Base-by-base conservation (phyloP, 2,888 invertebrate species). In the Luperina testacea region DNA sequence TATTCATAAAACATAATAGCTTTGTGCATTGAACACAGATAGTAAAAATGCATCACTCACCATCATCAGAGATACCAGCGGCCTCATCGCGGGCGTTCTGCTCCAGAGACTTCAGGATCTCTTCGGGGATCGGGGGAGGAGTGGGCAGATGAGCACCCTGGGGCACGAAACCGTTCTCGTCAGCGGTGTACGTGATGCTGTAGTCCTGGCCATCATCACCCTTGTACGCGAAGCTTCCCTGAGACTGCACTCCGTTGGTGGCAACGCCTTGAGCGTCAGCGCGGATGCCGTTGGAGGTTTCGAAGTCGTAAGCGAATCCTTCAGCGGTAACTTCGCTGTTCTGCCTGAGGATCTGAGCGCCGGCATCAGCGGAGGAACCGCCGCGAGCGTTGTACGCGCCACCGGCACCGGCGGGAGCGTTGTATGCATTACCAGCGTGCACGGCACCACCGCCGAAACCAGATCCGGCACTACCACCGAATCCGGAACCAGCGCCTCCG, bases 41-140 rank as follows among this genome's bases (percentile, higher is more conserved):
- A 45, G 8, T 64, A 20, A 78, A 69, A 72, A 2, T 17, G 1
- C 9, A n/a, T 72, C n/a, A 95, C 96, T 96, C 67, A 96, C 96
- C 96, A 93, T 97, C 96, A 88, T 97, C 97, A 88, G 92, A 88
- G 90, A 97, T 97, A 74, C 96, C 97, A 90, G 97, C 96, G 51
- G 97, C 97, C 78, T 97, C 96, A 89, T 96, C 97, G 76, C 96
- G 95, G 73, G 97, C 97, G 91, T 97, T 97, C 92, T 97, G 97
- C 81, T 97, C 96, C 94, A 97, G 81, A 61, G 95, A 94, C 89
- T 95, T 97, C 91, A 97, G 90, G 93, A 96, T 96, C 17, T 92
- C 97, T 81, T 96, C 97, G 0, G 97, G 97, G 91, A 96, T 97
- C 65, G 97, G 97, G 48, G 97, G 97, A 86, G 94, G 97, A 65